A percentile compares a stretch with the other conserved stretches of the same genome.
Evolutionary conservation across 2,888 invertebrate species (phyloP).

Genomic region (Acleris holmiana): DNA sequence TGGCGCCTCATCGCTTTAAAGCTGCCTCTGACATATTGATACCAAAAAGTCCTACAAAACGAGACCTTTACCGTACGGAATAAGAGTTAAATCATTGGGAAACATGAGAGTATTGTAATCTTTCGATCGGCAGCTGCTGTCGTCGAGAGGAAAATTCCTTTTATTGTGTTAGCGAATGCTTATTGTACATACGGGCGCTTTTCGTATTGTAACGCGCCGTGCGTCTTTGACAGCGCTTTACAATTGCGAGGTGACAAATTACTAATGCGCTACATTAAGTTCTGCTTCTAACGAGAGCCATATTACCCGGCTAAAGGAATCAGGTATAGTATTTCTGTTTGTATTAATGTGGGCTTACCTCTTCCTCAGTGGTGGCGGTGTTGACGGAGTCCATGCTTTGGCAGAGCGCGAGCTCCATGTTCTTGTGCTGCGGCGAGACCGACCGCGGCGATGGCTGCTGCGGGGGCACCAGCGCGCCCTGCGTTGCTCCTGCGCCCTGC

Average conservation of each 20-base stretch:
- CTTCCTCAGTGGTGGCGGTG: constrained; percentile 97
- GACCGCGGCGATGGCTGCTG: constrained; percentile 76
- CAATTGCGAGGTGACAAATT: constrained; percentile 75
- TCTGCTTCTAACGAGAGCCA: constrained; percentile 43
- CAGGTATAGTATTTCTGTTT: no score
- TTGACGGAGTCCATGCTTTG: constrained; percentile 99
- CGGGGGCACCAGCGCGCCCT: constrained; percentile 76
- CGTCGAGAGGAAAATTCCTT: constrained; percentile 69
- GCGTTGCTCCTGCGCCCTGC: constrained; percentile 69
- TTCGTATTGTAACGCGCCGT: constrained; percentile 66
- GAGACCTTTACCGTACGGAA: constrained; percentile 49
- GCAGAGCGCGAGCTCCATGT: constrained; percentile 90
- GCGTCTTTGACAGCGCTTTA: constrained; percentile 65
- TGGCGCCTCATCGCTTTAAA: constrained; percentile 52
- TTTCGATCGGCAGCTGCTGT: constrained; percentile 57
- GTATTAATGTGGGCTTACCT: constrained; percentile 87
- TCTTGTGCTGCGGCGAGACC: constrained; percentile 76
- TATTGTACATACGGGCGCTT: constrained; percentile 75
- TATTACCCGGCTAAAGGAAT: no score
- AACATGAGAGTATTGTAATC: constrained; percentile 55
- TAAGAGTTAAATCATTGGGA: constrained; percentile 59
- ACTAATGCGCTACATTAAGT: constrained; percentile 67
- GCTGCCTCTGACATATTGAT: constrained; percentile 55
- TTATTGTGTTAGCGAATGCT: constrained; percentile 78
- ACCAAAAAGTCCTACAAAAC: constrained; percentile 45